These are phyloP conservation scores for Zoanthus sansibaricus DNA, from an alignment of 92 coral and sea anemone genomes.

Conservation along the genomic window DNA sequence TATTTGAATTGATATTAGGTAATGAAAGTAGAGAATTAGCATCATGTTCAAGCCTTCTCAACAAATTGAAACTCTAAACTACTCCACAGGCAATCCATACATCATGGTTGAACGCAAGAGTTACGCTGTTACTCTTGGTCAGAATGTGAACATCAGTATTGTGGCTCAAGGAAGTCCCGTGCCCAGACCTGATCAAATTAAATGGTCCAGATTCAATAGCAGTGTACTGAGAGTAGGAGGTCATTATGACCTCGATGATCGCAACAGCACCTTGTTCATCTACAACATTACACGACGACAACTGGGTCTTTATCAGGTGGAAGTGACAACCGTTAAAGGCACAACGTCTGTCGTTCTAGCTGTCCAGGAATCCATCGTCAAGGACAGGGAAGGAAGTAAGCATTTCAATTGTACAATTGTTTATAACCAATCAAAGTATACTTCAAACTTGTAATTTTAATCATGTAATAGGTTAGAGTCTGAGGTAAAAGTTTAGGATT, in stretches of 20 bases:
- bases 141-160: conserved; percentile 12
- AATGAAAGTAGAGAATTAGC: neutral
- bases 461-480: too few relatives aligned
- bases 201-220: conserved; percentile 26
- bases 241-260: neutral
- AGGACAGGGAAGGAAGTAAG: conserved; percentile 19
- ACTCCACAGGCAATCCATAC: conserved; percentile 28
- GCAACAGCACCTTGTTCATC: conserved; percentile 20
- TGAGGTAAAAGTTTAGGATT: too few relatives aligned
- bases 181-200: conserved; percentile 36
- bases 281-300: conserved; percentile 25
- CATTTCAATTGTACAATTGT: too few relatives aligned
- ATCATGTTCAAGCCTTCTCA: too few relatives aligned
- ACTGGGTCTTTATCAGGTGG: conserved; percentile 23
- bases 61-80: neutral
- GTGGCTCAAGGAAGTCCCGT: conserved; percentile 28
- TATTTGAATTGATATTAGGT: too few relatives aligned
- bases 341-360: conserved; percentile 1
- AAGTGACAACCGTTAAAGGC: conserved; percentile 21
- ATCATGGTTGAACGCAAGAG: conserved; percentile 26
- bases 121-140: conserved; percentile 25
- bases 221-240: neutral
- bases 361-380: conserved; percentile 2
- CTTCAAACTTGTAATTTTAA: too few relatives aligned
- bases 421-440: too few relatives aligned